Evolutionary conservation across 2,888 invertebrate genomes (phyloP).

Genomic region (Bellardia pandia): DNA sequence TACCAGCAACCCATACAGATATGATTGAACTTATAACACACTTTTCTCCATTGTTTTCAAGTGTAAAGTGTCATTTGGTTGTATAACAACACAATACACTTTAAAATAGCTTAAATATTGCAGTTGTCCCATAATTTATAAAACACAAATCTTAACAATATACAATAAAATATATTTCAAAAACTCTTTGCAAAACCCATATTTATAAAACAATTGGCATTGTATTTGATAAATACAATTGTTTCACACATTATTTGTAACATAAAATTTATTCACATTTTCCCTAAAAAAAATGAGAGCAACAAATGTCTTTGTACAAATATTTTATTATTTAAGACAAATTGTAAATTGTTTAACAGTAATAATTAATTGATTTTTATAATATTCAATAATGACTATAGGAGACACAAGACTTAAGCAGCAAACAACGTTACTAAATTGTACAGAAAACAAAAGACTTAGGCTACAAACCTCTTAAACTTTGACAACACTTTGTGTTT

Average conservation of each 20-base stretch:
- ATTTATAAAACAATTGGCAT: background rate
- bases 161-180: too few species aligned
- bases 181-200: background rate
- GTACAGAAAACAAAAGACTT: constrained; percentile 40
- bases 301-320: too few species aligned
- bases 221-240: constrained; percentile 1
- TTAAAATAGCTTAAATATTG: too few species aligned
- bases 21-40: too few species aligned
- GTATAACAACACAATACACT: too few species aligned
- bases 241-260: constrained; percentile 21
- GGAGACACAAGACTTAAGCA: constrained; percentile 49
- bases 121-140: too few species aligned
- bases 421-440: background rate
- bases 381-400: background rate
- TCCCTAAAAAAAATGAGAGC: background rate
- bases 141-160: too few species aligned
- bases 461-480: constrained; percentile 33
- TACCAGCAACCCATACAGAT: too few species aligned
- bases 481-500: background rate
- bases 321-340: background rate
- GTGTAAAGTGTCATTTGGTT: too few species aligned
- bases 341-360: constrained; percentile 18
- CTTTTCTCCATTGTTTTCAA: too few species aligned
- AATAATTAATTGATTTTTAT: constrained; percentile 9
- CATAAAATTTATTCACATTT: background rate